A percentile compares a stretch with the other conserved stretches of the same genome.
These are phyloP conservation scores for Adelosebastes latens DNA, from an alignment of 2,797 vertebrate genomes.

Conservation along the genomic window DNA sequence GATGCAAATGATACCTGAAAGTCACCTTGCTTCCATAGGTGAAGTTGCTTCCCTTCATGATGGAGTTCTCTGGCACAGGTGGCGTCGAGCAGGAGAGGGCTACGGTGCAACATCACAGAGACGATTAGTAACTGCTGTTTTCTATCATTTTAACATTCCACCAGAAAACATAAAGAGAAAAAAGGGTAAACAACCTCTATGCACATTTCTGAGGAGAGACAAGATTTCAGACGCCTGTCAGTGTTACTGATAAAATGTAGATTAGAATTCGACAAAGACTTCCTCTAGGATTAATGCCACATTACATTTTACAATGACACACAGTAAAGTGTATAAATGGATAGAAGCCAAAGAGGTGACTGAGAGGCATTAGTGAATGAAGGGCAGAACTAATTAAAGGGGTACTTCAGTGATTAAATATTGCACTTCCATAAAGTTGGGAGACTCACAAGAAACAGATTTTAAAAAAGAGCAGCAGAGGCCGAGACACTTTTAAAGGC, in stretches of 20 bases:
- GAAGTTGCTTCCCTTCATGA: conserved; percentile 88
- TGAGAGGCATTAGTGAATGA: neutral
- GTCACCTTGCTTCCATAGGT: conserved; percentile 92
- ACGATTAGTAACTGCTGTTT: neutral
- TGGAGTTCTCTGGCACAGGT: conserved; percentile 86
- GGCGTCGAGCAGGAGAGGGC: conserved; percentile 90
- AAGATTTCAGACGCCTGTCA: neutral
- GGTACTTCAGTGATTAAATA: neutral
- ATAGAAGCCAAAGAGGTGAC: neutral
- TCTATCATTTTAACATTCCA: neutral
- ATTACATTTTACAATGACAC: neutral
- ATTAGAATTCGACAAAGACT: neutral
- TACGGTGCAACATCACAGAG: conserved; percentile 54
- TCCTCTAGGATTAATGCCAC: neutral
- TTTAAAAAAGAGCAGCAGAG: neutral
- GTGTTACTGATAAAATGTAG: neutral
- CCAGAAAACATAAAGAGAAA: neutral
- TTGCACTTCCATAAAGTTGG: neutral
- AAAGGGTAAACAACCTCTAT: neutral
- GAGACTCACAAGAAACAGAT: neutral
- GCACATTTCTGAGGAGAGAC: neutral
- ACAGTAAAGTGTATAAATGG: neutral
- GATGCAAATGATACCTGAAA: conserved; percentile 89
- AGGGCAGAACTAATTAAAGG: neutral
- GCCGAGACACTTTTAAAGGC: neutral